Evolutionary conservation across 2,797 vertebrate species (phyloP).

Genomic region (Pseudopleuronectes americanus): DNA sequence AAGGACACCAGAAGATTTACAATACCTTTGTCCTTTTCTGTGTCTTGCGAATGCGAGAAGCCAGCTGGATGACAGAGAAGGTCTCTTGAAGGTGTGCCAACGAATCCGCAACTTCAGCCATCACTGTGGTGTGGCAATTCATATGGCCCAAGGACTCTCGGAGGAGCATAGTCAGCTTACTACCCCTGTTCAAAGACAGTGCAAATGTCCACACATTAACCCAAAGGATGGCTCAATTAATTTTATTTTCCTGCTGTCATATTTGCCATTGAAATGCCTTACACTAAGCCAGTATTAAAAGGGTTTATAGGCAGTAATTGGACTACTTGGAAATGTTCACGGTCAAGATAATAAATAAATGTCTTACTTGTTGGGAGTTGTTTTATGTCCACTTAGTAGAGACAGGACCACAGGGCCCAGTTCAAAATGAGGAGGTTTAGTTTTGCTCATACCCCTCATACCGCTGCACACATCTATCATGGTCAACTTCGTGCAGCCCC

Average conservation of each 20-base stretch:
- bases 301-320: neutral
- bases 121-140: conserved; percentile 93
- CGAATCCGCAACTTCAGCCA: conserved; percentile 91
- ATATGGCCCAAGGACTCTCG: conserved; percentile 94
- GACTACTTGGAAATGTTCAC: neutral
- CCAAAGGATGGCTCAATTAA: neutral
- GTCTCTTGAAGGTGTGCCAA: conserved; percentile 90
- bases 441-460: conserved; percentile 86
- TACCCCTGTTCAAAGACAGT: conserved; percentile 84
- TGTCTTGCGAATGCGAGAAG: conserved; percentile 91
- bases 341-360: neutral
- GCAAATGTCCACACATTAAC: conserved; percentile 20
- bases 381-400: conserved; percentile 93
- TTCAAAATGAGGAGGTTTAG: conserved; percentile 89
- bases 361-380: conserved; percentile 92
- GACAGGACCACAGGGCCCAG: conserved; percentile 92
- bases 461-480: conserved; percentile 96
- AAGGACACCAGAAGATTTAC: too few species aligned
- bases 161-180: conserved; percentile 95
- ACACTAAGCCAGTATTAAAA: conserved; percentile 6
- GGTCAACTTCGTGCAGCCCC: conserved; percentile 92
- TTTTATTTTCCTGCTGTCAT: neutral
- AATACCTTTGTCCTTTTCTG: conserved; percentile 95
- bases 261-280: neutral
- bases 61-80: conserved; percentile 93